A percentile compares a stretch with the other conserved stretches of the same genome.
Evolutionary conservation across 2,113 vertebrate species (phyloP).

Genomic region (Apodemus speciosus): DNA sequence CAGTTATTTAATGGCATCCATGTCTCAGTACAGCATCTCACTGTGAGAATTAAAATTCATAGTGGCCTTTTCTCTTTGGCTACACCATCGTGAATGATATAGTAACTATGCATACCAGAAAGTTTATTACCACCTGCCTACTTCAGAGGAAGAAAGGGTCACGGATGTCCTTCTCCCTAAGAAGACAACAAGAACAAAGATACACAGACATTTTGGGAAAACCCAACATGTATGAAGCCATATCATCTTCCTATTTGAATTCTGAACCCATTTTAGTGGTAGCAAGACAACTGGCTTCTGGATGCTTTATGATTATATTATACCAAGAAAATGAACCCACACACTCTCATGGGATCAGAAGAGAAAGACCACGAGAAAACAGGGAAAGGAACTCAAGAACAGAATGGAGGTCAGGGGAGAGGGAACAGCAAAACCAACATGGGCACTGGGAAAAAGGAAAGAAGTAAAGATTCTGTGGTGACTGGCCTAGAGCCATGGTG

Average conservation of each 20-base stretch:
- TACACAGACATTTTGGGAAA: background rate
- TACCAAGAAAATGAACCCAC: background rate
- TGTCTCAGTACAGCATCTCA: background rate
- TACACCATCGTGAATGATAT: background rate
- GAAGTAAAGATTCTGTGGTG: background rate
- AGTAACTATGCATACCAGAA: background rate
- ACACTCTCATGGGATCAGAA: background rate
- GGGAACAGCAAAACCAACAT: background rate
- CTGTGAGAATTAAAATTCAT: conserved; percentile 47
- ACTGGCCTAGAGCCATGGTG: too few species aligned
- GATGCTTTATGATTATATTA: too few species aligned
- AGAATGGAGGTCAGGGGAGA: background rate
- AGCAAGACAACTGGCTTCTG: background rate
- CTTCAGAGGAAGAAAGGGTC: background rate
- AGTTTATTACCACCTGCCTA: background rate
- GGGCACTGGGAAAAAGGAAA: background rate
- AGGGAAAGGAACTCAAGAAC: background rate
- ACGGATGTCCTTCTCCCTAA: background rate
- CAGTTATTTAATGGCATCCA: background rate
- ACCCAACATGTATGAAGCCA: background rate
- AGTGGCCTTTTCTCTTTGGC: background rate
- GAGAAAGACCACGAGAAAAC: background rate
- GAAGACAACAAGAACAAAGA: background rate
- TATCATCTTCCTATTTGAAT: background rate
- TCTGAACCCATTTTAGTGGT: background rate